Percentiles rank a stretch among this genome's conserved stretches.
Evolutionary conservation across 2,797 vertebrate species (phyloP).

Genomic region (Rhynchonycteris naso): DNA sequence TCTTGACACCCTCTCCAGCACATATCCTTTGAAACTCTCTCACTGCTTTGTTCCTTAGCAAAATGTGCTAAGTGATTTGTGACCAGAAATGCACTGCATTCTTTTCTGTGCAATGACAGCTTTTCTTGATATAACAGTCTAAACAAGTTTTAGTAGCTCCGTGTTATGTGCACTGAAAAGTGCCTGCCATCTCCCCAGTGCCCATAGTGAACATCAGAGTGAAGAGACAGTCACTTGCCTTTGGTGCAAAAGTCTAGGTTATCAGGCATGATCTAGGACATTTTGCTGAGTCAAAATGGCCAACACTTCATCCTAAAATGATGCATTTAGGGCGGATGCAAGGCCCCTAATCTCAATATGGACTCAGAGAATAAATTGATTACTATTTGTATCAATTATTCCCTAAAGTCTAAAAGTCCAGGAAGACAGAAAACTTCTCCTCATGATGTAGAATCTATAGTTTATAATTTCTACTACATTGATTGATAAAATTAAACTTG

Average conservation of each 20-base stretch:
- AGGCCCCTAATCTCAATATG: fast-evolving
- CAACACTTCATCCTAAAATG: neutral
- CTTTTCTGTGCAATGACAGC: neutral
- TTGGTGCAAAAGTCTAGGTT: neutral
- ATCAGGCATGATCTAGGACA: neutral
- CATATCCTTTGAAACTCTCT: neutral
- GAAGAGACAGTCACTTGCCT: neutral
- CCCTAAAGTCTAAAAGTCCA: neutral
- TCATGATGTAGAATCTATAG: neutral
- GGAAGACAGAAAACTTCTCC: neutral
- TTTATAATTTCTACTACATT: neutral
- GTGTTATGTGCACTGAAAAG: neutral
- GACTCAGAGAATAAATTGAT: neutral
- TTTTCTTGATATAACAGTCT: neutral
- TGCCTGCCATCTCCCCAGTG: neutral
- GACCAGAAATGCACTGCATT: neutral
- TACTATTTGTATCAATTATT: neutral
- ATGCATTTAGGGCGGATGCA: neutral
- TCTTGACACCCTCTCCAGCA: neutral
- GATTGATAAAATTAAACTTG: neutral
- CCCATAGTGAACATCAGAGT: neutral
- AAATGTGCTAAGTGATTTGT: neutral
- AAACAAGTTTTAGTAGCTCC: neutral
- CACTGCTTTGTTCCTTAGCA: neutral
- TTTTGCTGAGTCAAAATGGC: neutral